Base-by-base conservation (phyloP, 1,140 invertebrate species). In the Thaumatotibia leucotreta region DNA sequence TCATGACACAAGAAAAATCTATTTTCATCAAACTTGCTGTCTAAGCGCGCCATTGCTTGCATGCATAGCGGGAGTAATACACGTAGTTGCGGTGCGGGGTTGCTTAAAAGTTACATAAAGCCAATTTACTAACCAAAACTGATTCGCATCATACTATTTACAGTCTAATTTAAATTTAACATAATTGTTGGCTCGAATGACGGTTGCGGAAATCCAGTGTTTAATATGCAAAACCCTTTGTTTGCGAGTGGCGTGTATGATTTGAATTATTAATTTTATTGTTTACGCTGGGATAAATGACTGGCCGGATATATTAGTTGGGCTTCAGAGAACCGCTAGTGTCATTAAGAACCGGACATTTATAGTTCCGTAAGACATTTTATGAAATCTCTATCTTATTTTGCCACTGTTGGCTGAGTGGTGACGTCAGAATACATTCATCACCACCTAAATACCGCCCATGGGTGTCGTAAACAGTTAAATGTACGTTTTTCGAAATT, bases 201-300 rank as follows among this genome's bases (percentile, higher is more conserved):
- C 52, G 22, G 23, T 31, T 58, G 52, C 52, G 52, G 52, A 58
- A 29, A 14, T 14, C 23, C 52, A 24, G 23, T 14, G 11, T 27
- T 58, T 58, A 58, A 58, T 58, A 58, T 58, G 52, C 52, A 27
- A 58, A 58, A 58, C 52, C 52, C 23, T 58, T 58, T 58, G 52
- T 58, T 29, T 24, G 52, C 52, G 52, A 58, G n/a, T 58, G 20
- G 50, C 35, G 39, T 58, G 52, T 27, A 58, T 58, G 52, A 58
- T 58, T 58, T 58, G 52, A 58, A 58, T 58, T 58, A 58, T 27
- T 58, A 58, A 58, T 58, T 58, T 29, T 58, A 58, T 58, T 45
- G 39, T 45, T 58, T 27, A n/a, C 14, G 24, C 22, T 1, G 14
- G 23, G n/a, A 27, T 27, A 58, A 58, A 58, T 27, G 29, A 14